These are phyloP conservation scores for Diarsia dahlii DNA, from an alignment of 2,888 invertebrate genomes.

Conservation along the genomic window DNA sequence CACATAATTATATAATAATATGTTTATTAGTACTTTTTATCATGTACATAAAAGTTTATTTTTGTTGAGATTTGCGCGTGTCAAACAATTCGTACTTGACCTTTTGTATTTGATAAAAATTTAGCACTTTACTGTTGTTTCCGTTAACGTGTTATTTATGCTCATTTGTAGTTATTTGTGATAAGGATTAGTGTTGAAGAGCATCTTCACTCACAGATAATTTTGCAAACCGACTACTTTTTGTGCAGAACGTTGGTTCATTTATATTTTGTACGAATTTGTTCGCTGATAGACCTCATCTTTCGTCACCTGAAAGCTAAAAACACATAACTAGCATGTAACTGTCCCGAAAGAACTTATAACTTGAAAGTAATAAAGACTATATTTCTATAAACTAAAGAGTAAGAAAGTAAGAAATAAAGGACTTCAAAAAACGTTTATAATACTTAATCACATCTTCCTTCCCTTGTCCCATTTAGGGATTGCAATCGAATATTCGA, in stretches of 20 bases:
- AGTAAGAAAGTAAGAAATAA: too few species aligned
- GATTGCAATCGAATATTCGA: too few species aligned
- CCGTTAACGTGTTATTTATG: not conserved
- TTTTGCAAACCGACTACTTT: too few species aligned
- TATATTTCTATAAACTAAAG: too few species aligned
- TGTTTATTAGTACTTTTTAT: not conserved
- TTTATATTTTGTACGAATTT: not conserved
- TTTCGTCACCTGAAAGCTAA: not conserved
- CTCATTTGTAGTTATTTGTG: not conserved
- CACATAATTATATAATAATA: not conserved
- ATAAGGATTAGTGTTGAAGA: constrained; percentile 8
- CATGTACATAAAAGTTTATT: not conserved
- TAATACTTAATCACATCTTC: too few species aligned
- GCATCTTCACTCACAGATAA: not conserved
- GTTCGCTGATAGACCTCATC: not conserved
- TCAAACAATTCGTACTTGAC: constrained; percentile 35
- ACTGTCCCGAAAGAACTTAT: not conserved
- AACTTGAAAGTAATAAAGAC: too few species aligned
- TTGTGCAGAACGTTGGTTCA: not conserved
- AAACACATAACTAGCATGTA: not conserved
- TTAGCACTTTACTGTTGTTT: constrained; percentile 19
- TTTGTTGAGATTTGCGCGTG: not conserved
- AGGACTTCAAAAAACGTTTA: too few species aligned
- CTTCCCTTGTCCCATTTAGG: too few species aligned
- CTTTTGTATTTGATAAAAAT: constrained; percentile 36